Evolutionary conservation across 2,113 vertebrate species (phyloP).

Genomic region (Otis tarda): DNA sequence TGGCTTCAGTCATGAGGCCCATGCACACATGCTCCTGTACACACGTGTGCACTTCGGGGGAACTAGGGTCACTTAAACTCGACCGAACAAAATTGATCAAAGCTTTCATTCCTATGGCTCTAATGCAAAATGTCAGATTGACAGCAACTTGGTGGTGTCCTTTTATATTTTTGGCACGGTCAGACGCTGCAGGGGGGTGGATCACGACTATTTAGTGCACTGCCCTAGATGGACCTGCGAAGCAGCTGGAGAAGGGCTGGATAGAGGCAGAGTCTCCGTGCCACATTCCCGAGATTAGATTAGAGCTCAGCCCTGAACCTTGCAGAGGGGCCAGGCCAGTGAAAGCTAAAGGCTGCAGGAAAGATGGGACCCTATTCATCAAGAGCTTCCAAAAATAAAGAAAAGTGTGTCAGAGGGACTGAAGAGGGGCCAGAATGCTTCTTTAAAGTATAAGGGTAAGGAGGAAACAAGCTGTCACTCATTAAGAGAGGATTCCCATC

Average conservation of each 20-base stretch:
- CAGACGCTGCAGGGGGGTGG: not conserved
- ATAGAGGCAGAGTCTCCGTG: not conserved
- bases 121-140: not conserved
- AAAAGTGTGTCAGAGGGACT: conserved; percentile 35
- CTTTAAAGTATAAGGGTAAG: not conserved
- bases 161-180: conserved; percentile 21
- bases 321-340: not conserved
- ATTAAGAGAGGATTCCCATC: conserved; percentile 54
- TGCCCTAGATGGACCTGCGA: conserved; percentile 60
- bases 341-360: conserved; percentile 27
- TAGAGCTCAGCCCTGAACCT: conserved; percentile 34
- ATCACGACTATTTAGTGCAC: not conserved
- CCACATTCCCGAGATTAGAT: conserved; percentile 75
- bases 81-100: not conserved
- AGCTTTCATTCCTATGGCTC: not conserved
- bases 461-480: conserved; percentile 67
- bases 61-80: not conserved
- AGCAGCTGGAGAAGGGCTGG: conserved; percentile 59
- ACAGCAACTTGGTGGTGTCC: not conserved
- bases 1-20: not conserved
- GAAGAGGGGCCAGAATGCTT: not conserved
- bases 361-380: not conserved
- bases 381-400: conserved; percentile 74
- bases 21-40: rapidly evolving
- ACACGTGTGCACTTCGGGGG: not conserved